Conservation (phyloP, 2,797 vertebrate species). For the Lagodon rhomboides region DNA sequence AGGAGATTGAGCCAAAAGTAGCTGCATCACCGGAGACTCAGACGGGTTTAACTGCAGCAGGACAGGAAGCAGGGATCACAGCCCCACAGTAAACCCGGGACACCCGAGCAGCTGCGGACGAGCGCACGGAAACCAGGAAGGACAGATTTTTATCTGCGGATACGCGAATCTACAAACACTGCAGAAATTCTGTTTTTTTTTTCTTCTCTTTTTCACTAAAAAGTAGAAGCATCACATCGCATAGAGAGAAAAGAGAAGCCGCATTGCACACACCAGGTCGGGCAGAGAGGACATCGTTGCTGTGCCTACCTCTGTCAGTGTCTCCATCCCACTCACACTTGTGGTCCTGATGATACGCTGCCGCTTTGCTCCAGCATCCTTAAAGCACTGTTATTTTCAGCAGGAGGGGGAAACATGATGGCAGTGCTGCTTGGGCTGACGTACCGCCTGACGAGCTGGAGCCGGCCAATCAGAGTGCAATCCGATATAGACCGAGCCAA, state of each 20-base stretch:
- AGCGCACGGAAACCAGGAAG: constrained; percentile 30
- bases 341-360: constrained; percentile 72
- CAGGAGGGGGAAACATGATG: constrained; percentile 53
- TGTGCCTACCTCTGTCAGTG: constrained; percentile 73
- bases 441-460: constrained; percentile 40
- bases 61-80: constrained; percentile 36
- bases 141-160: constrained; percentile 15
- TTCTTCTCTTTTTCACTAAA: background rate
- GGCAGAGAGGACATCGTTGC: background rate
- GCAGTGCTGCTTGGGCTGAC: constrained; percentile 61
- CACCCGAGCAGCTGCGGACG: constrained; percentile 16
- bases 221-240: constrained; percentile 35
- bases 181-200: constrained; percentile 12
- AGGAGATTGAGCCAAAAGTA: constrained; percentile 54
- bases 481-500: constrained; percentile 72
- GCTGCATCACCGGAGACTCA: constrained; percentile 55
- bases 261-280: background rate
- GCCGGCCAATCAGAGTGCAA: constrained; percentile 75
- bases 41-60: constrained; percentile 18
- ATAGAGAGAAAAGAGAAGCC: constrained; percentile 1
- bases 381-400: constrained; percentile 65
- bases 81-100: constrained; percentile 31
- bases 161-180: constrained; percentile 19
- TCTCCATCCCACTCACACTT: constrained; percentile 74
- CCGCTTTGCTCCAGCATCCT: constrained; percentile 77